Conservation (phyloP, 1,140 invertebrate species). For the Palaemon carinicauda region DNA sequence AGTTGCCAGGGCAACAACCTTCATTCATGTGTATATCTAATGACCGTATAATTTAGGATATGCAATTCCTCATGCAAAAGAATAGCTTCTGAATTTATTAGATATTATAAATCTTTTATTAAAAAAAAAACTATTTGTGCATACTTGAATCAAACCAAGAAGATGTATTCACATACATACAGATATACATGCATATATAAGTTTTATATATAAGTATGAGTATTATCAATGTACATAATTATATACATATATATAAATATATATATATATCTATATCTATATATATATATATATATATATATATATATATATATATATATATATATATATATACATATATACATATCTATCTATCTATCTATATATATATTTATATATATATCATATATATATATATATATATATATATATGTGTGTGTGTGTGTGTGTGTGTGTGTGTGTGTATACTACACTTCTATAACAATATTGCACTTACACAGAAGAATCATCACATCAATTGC, state of each 20-base stretch:
- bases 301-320: slow-evolving; percentile 22
- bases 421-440: no score
- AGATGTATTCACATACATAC: background rate
- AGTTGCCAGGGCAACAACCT: no score
- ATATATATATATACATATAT: background rate
- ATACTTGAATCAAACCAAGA: no score
- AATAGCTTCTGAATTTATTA: no score
- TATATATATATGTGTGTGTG: background rate
- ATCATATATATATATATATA: slow-evolving; percentile 15
- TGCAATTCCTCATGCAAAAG: no score
- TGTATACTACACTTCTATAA: no score
- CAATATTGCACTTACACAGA: no score
- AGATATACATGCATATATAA: background rate
- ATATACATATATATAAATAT: background rate
- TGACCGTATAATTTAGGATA: no score
- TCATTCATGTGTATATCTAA: no score
- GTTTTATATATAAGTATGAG: background rate
- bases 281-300: background rate
- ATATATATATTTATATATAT: background rate
- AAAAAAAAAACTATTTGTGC: no score
- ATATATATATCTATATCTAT: background rate
- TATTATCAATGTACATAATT: background rate
- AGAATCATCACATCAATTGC: no score
- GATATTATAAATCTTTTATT: no score
- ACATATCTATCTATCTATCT: background rate